phyloP scores from a whole-genome alignment of 2,888 invertebrate species.

The Anorthoa munda region DNA sequence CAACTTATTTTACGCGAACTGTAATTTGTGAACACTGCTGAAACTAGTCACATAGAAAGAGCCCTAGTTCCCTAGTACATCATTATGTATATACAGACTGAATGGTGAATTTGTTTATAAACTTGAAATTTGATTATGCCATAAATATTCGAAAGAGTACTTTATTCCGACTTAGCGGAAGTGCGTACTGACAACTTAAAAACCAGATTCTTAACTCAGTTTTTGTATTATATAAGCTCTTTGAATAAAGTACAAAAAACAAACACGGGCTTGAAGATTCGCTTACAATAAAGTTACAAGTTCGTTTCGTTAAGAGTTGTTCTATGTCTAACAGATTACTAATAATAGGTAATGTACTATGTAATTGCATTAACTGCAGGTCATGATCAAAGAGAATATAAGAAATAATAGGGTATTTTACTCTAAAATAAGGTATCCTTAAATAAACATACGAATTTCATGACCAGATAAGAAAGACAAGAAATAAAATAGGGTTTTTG shows the following conservation, averaged over 20 bases:
- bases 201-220: neutral
- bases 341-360: neutral
- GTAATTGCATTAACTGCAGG: conserved; percentile 3
- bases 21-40: neutral
- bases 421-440: conserved; percentile 12
- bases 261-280: conserved; percentile 1
- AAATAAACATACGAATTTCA: neutral
- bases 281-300: conserved; percentile 5
- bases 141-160: neutral
- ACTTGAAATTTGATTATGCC: neutral
- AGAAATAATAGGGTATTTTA: conserved; percentile 10
- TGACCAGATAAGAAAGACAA: neutral
- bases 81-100: neutral
- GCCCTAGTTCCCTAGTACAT: neutral
- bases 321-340: conserved; percentile 4
- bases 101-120: neutral
- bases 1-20: no score
- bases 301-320: neutral
- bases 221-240: neutral
- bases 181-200: neutral
- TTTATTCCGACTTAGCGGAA: neutral
- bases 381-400: conserved; percentile 5
- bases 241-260: conserved; percentile 8
- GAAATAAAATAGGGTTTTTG: neutral
- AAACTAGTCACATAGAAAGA: neutral